Evolutionary conservation across 2,888 invertebrate genomes (phyloP).

Genomic region (Suillia variegata): DNA sequence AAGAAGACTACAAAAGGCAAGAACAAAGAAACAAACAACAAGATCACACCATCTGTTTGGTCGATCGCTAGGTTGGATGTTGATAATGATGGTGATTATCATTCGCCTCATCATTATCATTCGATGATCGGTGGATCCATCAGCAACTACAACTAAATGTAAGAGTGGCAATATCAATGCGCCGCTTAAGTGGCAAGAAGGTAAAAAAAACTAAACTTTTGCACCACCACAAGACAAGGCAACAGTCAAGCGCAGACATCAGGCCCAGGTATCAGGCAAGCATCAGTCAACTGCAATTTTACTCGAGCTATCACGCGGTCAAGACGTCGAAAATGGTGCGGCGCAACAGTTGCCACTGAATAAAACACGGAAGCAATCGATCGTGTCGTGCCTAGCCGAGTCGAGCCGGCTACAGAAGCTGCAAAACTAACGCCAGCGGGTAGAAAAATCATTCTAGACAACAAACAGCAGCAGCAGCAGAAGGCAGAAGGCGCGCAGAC

Average conservation of each 20-base stretch:
- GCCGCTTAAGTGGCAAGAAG: neutral
- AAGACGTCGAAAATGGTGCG: neutral
- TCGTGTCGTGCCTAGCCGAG: constrained; percentile 10
- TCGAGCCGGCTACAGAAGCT: neutral
- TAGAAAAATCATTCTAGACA: neutral
- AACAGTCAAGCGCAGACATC: neutral
- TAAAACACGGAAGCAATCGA: constrained; percentile 38
- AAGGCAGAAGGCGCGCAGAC: no score
- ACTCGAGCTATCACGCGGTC: neutral
- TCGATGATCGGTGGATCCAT: neutral
- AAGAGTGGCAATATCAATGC: neutral
- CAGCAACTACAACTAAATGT: neutral
- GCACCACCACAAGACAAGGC: no score
- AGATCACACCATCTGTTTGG: constrained; percentile 5
- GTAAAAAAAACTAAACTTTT: no score
- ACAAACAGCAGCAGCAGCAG: neutral
- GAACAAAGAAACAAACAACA: neutral
- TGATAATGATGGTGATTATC: neutral
- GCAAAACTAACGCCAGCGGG: constrained; percentile 35
- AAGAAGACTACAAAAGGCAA: no score
- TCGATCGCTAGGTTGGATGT: no score
- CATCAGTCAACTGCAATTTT: constrained; percentile 5
- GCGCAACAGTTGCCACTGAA: constrained; percentile 18
- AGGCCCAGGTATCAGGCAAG: neutral
- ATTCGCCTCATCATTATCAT: neutral